Conservation (phyloP, 2,113 vertebrate species). For the Calypte anna region DNA sequence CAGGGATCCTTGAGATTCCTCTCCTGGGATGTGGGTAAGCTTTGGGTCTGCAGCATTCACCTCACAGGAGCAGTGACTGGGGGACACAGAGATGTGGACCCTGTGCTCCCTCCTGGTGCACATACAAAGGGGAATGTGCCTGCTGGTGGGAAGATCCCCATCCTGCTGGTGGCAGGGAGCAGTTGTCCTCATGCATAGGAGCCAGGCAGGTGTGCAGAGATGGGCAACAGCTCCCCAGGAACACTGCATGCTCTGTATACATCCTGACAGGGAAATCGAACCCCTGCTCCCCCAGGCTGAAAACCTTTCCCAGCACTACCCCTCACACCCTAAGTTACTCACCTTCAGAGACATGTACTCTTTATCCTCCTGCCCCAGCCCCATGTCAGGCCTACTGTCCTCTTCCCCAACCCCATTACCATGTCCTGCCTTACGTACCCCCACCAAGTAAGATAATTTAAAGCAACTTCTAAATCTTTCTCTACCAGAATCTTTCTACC, state of each 20-base stretch:
- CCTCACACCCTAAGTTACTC: not conserved
- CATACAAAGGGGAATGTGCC: not conserved
- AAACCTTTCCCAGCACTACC: not conserved
- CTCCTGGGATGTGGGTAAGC: accelerated
- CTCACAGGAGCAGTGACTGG: not conserved
- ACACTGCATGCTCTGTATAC: not conserved
- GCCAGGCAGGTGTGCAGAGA: not conserved
- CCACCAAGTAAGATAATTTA: not conserved
- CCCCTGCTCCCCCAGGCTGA: not conserved
- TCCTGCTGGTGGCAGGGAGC: not conserved
- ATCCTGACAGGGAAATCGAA: not conserved
- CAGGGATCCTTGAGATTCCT: not conserved
- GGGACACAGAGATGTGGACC: not conserved
- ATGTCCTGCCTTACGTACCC: not conserved
- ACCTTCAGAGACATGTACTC: not conserved
- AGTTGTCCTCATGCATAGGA: not conserved
- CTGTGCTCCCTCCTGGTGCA: not conserved
- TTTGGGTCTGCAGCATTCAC: not conserved
- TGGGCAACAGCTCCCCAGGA: not conserved
- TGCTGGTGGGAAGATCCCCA: accelerated
- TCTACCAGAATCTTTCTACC: not conserved
- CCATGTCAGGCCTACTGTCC: not conserved
- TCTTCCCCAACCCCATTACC: not conserved
- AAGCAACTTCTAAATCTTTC: not conserved
- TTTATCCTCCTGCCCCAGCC: accelerated